phyloP scores from a whole-genome alignment of 2,888 invertebrate species.

The Gari tellinella region DNA sequence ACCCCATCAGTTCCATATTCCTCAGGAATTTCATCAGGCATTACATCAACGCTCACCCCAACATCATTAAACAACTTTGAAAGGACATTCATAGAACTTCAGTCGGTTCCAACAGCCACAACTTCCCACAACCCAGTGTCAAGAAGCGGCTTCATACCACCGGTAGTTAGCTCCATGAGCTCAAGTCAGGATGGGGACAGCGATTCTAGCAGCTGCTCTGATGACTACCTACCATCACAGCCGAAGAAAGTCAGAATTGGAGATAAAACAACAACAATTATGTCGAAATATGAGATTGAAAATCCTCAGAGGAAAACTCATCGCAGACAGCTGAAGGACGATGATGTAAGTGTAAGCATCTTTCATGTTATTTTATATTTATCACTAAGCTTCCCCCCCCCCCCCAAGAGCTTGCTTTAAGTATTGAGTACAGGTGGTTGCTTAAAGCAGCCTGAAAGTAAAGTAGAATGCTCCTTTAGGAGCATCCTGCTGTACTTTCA shows the following conservation, averaged over 20 bases:
- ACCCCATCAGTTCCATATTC: conserved; percentile 70
- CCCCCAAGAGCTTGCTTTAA: too few relatives aligned
- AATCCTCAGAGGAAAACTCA: conserved; percentile 58
- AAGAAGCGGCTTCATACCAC: conserved; percentile 97
- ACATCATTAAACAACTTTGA: conserved; percentile 96
- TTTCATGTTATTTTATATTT: too few relatives aligned
- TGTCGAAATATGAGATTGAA: conserved; percentile 58
- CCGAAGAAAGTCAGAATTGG: conserved; percentile 62
- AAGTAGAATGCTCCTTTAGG: too few relatives aligned
- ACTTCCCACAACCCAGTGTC: conserved; percentile 68
- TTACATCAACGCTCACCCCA: conserved; percentile 96
- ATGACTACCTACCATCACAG: conserved; percentile 67
- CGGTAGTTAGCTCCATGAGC: conserved; percentile 84
- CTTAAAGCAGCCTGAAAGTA: too few relatives aligned
- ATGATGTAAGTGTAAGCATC: conserved; percentile 55
- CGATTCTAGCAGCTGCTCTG: conserved; percentile 54
- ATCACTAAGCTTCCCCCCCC: too few relatives aligned
- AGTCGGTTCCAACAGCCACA: conserved; percentile 81
- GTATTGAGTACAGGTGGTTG: too few relatives aligned
- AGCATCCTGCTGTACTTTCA: too few relatives aligned
- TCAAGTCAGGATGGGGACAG: conserved; percentile 63
- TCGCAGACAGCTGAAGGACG: conserved; percentile 61
- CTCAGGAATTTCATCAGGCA: conserved; percentile 89
- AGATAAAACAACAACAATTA: conserved; percentile 59
- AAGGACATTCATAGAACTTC: conserved; percentile 95